phyloP scores from a whole-genome alignment of 1,140 invertebrate species.

The Dreissena polymorpha region DNA sequence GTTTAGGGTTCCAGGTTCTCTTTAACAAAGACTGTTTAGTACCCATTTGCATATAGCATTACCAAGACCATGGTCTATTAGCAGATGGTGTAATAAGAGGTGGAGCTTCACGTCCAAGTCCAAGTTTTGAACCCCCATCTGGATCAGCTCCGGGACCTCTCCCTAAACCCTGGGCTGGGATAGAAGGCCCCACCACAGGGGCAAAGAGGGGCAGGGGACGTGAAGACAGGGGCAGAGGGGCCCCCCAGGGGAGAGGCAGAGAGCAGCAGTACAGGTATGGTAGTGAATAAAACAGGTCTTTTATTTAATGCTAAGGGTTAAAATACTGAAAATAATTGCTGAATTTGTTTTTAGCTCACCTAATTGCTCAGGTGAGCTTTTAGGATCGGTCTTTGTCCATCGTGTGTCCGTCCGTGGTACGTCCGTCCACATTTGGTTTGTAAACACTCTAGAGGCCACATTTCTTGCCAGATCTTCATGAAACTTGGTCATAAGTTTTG shows the following conservation, averaged over 20 bases:
- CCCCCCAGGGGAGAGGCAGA: not conserved
- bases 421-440: too few relatives aligned
- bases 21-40: not conserved
- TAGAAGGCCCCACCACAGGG: conserved; percentile 22
- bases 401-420: too few relatives aligned
- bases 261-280: not conserved
- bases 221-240: conserved; percentile 50
- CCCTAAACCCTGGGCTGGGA: conserved; percentile 35
- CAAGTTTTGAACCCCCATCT: not conserved
- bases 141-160: not conserved
- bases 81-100: not conserved
- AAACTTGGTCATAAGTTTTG: too few relatives aligned
- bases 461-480: too few relatives aligned
- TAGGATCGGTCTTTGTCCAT: too few relatives aligned
- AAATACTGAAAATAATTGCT: too few relatives aligned
- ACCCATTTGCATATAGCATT: not conserved
- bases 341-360: too few relatives aligned
- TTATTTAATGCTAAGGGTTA: too few relatives aligned
- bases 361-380: too few relatives aligned
- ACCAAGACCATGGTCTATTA: too few relatives aligned
- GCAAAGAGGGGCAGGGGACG: conserved; percentile 51
- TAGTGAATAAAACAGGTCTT: not conserved
- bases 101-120: too few relatives aligned
- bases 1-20: not conserved
- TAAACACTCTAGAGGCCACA: too few relatives aligned